These are phyloP conservation scores for Conomelus anceps DNA, from an alignment of 2,888 invertebrate genomes.

Conservation along the genomic window DNA sequence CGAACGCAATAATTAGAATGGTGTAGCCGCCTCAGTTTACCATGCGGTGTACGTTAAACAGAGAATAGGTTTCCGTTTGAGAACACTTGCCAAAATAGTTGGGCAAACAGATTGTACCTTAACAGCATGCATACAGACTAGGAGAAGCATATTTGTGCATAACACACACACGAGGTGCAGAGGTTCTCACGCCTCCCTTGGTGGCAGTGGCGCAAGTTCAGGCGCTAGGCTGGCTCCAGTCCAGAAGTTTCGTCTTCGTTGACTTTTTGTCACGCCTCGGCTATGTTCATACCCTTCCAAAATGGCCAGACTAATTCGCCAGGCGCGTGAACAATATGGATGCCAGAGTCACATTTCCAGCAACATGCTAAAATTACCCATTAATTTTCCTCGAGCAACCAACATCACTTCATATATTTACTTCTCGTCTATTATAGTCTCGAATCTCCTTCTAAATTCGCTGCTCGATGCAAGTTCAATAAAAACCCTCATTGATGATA, in stretches of 20 bases:
- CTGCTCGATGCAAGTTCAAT: too few species aligned
- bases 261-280: background rate
- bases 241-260: background rate
- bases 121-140: background rate
- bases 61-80: background rate
- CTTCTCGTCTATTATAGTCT: background rate
- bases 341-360: background rate
- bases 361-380: background rate
- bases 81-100: background rate
- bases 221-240: background rate
- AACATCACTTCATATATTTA: background rate
- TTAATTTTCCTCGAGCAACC: background rate
- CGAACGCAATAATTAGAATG: background rate
- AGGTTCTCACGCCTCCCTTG: background rate
- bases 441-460: too few species aligned
- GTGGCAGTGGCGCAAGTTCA: too few species aligned
- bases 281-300: background rate
- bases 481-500: too few species aligned
- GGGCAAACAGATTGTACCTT: background rate
- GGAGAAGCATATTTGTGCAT: too few species aligned
- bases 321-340: background rate
- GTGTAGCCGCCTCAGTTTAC: background rate
- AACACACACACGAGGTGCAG: background rate
- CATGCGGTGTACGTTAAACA: background rate
- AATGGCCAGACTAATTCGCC: background rate